phyloP scores from a whole-genome alignment of 2,888 invertebrate genomes.

The Tachina lurida region DNA sequence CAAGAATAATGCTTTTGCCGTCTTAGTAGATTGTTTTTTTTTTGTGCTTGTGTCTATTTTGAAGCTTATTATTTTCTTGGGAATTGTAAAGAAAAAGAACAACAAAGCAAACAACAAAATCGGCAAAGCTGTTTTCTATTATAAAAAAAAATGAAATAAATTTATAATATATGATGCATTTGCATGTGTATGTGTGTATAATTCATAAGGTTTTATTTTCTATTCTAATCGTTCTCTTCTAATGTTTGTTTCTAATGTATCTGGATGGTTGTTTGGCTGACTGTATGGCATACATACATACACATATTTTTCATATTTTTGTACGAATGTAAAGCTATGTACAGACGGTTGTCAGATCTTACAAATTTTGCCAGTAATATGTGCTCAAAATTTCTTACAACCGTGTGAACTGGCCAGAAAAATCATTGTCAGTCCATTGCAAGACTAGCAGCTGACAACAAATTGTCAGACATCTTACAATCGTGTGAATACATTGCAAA shows the following conservation, averaged over 20 bases:
- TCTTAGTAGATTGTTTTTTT: neutral
- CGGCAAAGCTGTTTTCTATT: conserved; percentile 15
- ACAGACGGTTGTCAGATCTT: too few relatives aligned
- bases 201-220: conserved; percentile 14
- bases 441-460: too few relatives aligned
- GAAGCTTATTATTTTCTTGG: conserved; percentile 56
- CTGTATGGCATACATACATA: conserved; percentile 7
- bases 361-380: too few relatives aligned
- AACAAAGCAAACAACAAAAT: conserved; percentile 3
- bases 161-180: conserved; percentile 43
- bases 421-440: too few relatives aligned
- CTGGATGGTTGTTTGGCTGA: conserved; percentile 5
- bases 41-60: conserved; percentile 40
- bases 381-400: too few relatives aligned
- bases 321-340: too few relatives aligned
- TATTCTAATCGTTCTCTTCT: conserved; percentile 25
- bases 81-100: conserved; percentile 29
- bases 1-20: conserved; percentile 36
- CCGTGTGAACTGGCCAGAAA: too few relatives aligned
- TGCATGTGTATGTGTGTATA: conserved; percentile 45
- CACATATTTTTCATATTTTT: conserved; percentile 37
- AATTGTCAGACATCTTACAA: too few relatives aligned
- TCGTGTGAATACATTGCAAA: too few relatives aligned
- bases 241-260: conserved; percentile 25
- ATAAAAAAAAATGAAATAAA: neutral